Base-by-base conservation (phyloP, 2,888 invertebrate species). In the Lobophora halterata region DNA sequence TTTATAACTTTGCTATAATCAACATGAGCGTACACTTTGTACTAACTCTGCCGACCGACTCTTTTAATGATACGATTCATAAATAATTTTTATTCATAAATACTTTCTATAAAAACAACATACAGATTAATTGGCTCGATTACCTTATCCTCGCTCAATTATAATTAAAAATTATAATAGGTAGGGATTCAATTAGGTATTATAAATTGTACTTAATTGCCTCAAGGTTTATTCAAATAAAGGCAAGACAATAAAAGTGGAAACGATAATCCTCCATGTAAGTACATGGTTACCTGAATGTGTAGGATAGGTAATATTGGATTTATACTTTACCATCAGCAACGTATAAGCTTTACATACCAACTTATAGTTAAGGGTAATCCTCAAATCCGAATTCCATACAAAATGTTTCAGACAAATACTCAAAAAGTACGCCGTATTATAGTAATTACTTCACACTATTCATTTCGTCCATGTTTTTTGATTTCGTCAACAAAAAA, bases 1-100 rank as follows among this genome's bases (percentile, higher is more conserved):
- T 71, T 70, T 66, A 70, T 65, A 23, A 32, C 46, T 53, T 57
- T 52, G 49, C 49, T 52, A 59, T 60, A 49, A 63, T 62, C 58
- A 56, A 57, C 55, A 53, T n/a, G n/a, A n/a, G n/a, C n/a, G n/a
- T 53, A 51, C 47, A 52, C 52, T 49, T 55, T 50, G 48, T 47
- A 41, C 24, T 17, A 31, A 43, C 43, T 26, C 17, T 27, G 36
- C 33, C 47, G 41, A 31, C 35, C 21, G 26, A 39, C 47, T 43
- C 38, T 35, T 35, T 42, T 26, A 31, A 43, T n/a, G n/a, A n/a
- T n/a, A n/a, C n/a, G n/a, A n/a, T n/a, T n/a, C n/a, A n/a, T 31
- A 31, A 36, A 21, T 41, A 26, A 43, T 45, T 35, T 38, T 26
- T 38, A 45, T 25, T 10, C 7, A 13, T 9, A 5, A 10, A 30